Conservation (phyloP, 2,113 vertebrate genomes). For the Castor canadensis region DNA sequence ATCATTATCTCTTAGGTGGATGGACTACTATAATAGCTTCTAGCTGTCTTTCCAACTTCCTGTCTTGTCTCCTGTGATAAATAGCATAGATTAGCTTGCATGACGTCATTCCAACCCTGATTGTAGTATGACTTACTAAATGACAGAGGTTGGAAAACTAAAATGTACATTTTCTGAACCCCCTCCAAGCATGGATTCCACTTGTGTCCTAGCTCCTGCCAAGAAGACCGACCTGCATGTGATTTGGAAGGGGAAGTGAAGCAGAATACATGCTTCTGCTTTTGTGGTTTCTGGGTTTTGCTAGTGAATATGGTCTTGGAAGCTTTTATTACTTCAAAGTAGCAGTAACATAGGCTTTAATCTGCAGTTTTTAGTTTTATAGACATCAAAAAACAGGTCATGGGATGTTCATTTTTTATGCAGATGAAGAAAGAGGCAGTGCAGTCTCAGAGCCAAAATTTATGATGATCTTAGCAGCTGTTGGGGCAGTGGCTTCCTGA, state of each 20-base stretch:
- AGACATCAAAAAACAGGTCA: background rate
- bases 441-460: background rate
- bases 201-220: background rate
- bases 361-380: background rate
- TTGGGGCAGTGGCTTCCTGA: background rate
- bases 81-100: background rate
- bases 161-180: background rate
- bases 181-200: background rate
- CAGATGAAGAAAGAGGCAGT: background rate
- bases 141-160: background rate
- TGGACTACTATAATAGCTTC: background rate
- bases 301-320: background rate
- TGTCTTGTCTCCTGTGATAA: background rate
- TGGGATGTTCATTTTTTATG: background rate
- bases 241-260: background rate
- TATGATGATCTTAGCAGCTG: background rate
- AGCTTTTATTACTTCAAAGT: constrained; percentile 9
- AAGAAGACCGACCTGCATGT: background rate
- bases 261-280: background rate
- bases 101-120: background rate
- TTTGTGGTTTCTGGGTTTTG: background rate
- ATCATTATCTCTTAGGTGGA: background rate
- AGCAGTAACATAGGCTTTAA: background rate
- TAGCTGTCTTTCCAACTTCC: background rate
- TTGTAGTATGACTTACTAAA: background rate